A percentile compares a stretch with the other conserved stretches of the same genome.
These are phyloP conservation scores for Sycophaga agraensis DNA, from an alignment of 1,140 invertebrate species.

Conservation along the genomic window DNA sequence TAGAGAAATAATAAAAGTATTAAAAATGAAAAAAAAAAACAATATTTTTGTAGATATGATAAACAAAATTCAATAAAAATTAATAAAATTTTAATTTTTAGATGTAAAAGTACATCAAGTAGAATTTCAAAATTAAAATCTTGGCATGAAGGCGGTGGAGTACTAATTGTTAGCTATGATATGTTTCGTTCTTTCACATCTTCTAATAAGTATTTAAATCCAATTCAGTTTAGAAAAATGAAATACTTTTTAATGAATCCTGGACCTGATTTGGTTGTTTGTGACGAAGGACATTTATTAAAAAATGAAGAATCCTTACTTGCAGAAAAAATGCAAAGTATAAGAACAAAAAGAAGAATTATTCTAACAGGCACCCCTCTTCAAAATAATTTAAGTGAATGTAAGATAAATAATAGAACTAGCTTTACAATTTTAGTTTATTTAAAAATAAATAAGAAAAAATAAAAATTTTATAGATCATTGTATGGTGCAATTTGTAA, in stretches of 20 bases:
- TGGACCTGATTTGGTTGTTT: conserved; percentile 85
- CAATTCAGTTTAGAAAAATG: conserved; percentile 59
- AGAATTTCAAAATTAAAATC: conserved; percentile 58
- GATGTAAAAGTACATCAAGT: conserved; percentile 25
- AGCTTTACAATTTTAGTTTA: too few relatives aligned
- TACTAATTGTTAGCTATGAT: conserved; percentile 95
- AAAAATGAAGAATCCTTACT: conserved; percentile 85
- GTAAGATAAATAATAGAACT: conserved; percentile 53
- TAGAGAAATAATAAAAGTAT: too few relatives aligned
- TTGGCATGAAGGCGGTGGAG: conserved; percentile 81
- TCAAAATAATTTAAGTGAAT: conserved; percentile 94
- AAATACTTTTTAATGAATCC: conserved; percentile 54
- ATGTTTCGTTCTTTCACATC: conserved; percentile 80
- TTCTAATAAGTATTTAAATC: conserved; percentile 63
- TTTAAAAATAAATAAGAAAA: conserved; percentile 10
- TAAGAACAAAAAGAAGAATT: conserved; percentile 77
- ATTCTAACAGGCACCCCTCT: conserved; percentile 92
- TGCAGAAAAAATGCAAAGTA: conserved; percentile 75
- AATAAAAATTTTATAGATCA: conserved; percentile 67
- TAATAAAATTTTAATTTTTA: conserved; percentile 3
- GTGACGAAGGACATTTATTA: conserved; percentile 90
- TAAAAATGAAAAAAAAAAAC: too few relatives aligned
- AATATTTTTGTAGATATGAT: too few relatives aligned
- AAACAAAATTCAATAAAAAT: too few relatives aligned
- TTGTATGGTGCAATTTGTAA: conserved; percentile 96